Evolutionary conservation across 1,140 invertebrate species (phyloP), one percentile per base, ranked within the genome.

Genomic region (Bombus haemorrhoidalis): DNA sequence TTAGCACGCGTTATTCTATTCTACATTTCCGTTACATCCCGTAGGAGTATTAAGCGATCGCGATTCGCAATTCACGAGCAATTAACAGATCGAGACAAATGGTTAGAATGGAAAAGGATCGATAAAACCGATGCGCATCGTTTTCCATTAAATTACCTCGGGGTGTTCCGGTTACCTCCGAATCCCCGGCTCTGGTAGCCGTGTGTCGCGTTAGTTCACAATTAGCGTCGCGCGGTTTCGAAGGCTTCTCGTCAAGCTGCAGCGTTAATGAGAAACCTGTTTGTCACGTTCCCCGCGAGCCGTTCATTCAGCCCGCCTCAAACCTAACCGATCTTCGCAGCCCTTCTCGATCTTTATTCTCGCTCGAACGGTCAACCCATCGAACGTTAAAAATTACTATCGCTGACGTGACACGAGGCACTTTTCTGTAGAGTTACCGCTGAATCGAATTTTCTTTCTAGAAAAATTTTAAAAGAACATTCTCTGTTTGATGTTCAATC

Each of bases 231-330:
- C 75, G 53, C 66, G 66, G 68, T 62, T 85, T 85, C 76, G 77
- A 80, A 80, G 76, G 68, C 83, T 72, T 80, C 76, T 84, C 83
- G 83, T 79, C 83, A 80, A 85, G 69, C 76, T 72, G 83, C 68
- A 64, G 32, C 68, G 83, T 85, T 85, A 85, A 85, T 72, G 83
- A 85, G 83, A 85, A 85, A 85, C 77, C 83, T 85, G 83, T 85
- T 85, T 85, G 83, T 85, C 76, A 72, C 83, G 77, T 69, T 32
- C 43, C 72, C 39, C 66, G 76, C 47, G 41, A 37, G 15, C 6
- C 83, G 39, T 84, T 72, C 76, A 72, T 83, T 83, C 81, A 66
- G 41, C 18, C 76, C 15, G 69, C 28, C 37, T 22, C 32, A 9
- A 64, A 75, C 59, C 71, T 25, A 18, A 66, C 81, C 81, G 69